Conservation (phyloP, 2,888 invertebrate genomes). For the Isotomurus palustris region DNA sequence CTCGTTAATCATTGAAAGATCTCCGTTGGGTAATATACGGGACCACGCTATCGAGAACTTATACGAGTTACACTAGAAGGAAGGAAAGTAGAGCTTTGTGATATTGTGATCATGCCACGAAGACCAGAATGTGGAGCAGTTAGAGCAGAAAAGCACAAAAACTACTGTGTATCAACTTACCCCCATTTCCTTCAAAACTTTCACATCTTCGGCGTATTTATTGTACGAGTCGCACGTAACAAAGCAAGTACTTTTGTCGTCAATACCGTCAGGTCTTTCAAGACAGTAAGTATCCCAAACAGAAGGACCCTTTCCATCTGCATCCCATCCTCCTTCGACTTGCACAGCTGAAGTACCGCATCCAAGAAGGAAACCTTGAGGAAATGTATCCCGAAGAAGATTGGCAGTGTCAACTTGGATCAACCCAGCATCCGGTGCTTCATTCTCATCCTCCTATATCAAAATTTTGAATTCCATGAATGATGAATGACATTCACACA, state of each 20-base stretch:
- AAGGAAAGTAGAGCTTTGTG: too few species aligned
- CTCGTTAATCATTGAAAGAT: too few species aligned
- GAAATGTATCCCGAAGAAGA: slow-evolving; percentile 30
- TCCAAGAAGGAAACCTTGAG: slow-evolving; percentile 48
- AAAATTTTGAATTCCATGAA: too few species aligned
- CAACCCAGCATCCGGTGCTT: too few species aligned
- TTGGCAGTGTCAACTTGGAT: background rate
- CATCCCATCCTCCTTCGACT: slow-evolving; percentile 49
- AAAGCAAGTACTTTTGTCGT: slow-evolving; percentile 49
- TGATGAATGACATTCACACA: too few species aligned
- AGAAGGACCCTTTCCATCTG: slow-evolving; percentile 48
- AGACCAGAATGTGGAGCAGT: slow-evolving; percentile 54
- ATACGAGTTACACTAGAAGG: too few species aligned
- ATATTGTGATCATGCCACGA: too few species aligned
- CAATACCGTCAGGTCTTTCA: slow-evolving; percentile 45
- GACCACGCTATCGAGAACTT: too few species aligned
- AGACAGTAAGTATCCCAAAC: slow-evolving; percentile 51
- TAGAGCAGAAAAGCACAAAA: too few species aligned
- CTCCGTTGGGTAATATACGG: too few species aligned
- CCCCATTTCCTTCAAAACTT: slow-evolving; percentile 49
- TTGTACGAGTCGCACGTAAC: slow-evolving; percentile 52
- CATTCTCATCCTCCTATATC: too few species aligned
- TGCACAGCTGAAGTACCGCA: slow-evolving; percentile 49
- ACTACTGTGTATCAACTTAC: too few species aligned
- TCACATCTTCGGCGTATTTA: slow-evolving; percentile 51